These are phyloP conservation scores for Eptatretus burgeri DNA, from an alignment of 2,113 vertebrate genomes.

Conservation along the genomic window DNA sequence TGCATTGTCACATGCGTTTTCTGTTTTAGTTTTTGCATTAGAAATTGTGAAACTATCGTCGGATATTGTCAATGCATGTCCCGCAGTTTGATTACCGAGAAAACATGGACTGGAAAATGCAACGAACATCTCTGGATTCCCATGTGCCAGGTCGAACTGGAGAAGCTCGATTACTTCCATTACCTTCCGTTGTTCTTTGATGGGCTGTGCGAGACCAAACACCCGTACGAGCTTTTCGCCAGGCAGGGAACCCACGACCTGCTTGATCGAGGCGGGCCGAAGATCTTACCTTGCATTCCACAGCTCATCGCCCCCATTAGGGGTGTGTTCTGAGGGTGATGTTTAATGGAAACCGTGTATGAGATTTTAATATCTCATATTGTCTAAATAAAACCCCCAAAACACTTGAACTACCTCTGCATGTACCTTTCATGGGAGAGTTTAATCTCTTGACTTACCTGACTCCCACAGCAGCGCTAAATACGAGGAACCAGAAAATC, in stretches of 20 bases:
- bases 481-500: conserved; percentile 50
- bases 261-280: conserved; percentile 54
- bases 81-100: too few species aligned
- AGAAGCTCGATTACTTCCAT: conserved; percentile 57
- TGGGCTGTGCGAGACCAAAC: conserved; percentile 46
- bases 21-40: too few species aligned
- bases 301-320: conserved; percentile 71
- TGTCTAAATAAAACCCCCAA: too few species aligned
- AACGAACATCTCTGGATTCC: conserved; percentile 2
- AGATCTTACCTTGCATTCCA: conserved; percentile 56
- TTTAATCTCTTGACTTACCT: too few species aligned
- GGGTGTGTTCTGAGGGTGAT: conserved; percentile 26
- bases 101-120: background rate
- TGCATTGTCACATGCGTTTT: too few species aligned
- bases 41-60: too few species aligned
- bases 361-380: too few species aligned
- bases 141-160: conserved; percentile 41
- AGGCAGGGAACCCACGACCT: conserved; percentile 63
- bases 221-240: conserved; percentile 66
- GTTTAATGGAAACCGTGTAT: too few species aligned
- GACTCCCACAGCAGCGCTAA: conserved; percentile 36
- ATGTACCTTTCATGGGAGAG: too few species aligned
- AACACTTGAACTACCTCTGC: too few species aligned
- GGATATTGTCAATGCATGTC: too few species aligned
- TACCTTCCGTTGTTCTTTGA: conserved; percentile 70